phyloP scores from a whole-genome alignment of 2,113 vertebrate genomes.

The Rhynchopsitta pachyrhyncha region DNA sequence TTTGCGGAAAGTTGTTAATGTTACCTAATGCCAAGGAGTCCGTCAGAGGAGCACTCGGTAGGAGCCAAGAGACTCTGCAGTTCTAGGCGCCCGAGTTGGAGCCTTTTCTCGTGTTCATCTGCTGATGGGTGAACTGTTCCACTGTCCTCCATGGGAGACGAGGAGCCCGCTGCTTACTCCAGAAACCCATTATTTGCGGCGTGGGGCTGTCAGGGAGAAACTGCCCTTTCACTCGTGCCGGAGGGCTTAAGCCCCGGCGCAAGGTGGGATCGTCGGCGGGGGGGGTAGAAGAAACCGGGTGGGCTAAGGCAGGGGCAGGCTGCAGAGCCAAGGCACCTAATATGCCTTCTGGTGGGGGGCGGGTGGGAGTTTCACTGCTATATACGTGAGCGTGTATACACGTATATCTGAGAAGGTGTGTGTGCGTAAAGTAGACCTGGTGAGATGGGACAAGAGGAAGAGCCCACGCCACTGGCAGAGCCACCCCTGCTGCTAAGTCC shows the following conservation, averaged over 20 bases:
- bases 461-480: neutral
- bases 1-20: neutral
- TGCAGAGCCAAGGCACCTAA: neutral
- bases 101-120: neutral
- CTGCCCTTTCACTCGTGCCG: neutral
- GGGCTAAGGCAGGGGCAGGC: neutral
- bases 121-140: neutral
- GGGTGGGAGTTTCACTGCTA: fast-evolving
- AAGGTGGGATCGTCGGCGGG: neutral
- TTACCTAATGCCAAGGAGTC: neutral
- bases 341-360: neutral
- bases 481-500: neutral
- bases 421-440: neutral
- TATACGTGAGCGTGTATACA: neutral
- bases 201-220: neutral
- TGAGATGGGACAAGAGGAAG: neutral
- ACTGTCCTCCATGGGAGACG: neutral
- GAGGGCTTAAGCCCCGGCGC: neutral
- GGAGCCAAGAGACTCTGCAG: neutral
- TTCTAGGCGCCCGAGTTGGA: neutral
- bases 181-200: neutral
- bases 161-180: neutral
- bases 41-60: neutral
- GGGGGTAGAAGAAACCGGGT: too few relatives aligned
- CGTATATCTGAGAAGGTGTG: neutral